Evolutionary conservation across 2,888 invertebrate species (phyloP), one percentile per base, ranked within the genome.

Genomic region (Rutpela maculata): DNA sequence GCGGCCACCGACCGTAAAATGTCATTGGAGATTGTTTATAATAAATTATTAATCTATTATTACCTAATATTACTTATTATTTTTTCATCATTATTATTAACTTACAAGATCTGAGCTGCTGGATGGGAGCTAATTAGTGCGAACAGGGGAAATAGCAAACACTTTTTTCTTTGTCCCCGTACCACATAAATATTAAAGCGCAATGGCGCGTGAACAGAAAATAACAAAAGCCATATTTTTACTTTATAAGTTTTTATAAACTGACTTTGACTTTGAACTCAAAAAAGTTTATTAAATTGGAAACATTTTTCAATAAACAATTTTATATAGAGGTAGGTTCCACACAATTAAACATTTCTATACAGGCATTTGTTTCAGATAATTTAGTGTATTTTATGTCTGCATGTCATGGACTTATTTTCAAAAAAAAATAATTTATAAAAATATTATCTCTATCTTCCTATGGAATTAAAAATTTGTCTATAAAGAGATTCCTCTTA

Each of bases 141-240:
- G 15, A 18, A 22, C 18, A 57, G 18, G 19, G 59, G 19, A 11
- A 12, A 22, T 18, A 19, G 10, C 12, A 1, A 11, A 18, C 50
- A n/a, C n/a, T 59, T 59, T 59, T 59, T 59, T 22, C 15, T 19
- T 15, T 15, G 59, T 22, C 59, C 59, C 59, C 18, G 59, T 19
- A 59, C 59, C 18, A 59, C 18, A 59, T 59, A 22, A 59, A 59
- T 22, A 59, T 59, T 22, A 59, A 22, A 59, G 15, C 6, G 59
- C 59, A 22, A 19, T 59, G 10, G 59, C 22, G 59, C 59, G 59
- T 50, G 19, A 59, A 59, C 11, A 59, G 22, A 59, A 59, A 9
- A 59, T 19, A 19, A 59, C 19, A 59, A 59, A 59, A 59, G 18
- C 18, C 1, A 3, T 9, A 11, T 57, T 57, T 57, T 57, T 17